Base-by-base conservation (phyloP, 2,888 invertebrate genomes). In the Platerodrilus igneus region DNA sequence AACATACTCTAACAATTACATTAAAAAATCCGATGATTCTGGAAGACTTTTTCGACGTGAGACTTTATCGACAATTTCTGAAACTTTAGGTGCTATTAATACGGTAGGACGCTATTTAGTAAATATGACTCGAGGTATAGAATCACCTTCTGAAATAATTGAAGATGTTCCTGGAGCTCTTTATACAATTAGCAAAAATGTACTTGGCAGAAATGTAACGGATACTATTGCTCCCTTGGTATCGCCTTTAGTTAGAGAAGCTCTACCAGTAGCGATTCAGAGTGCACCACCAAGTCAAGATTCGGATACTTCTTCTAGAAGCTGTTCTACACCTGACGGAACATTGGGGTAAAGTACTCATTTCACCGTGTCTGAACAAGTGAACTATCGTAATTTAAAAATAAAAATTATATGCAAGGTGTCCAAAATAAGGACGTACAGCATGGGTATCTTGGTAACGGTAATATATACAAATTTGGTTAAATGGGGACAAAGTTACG, bases 101-200 rank as follows among this genome's bases (percentile, higher is more conserved):
- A 88, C 89, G 2, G 85, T 91, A 0, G 90, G 90, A 0, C 80
- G 83, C 60, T 87, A 86, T 60, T 74, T 91, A 49, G 86, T 91
- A 1, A 88, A 88, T 56, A 86, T 87, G 75, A 88, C 83, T 0
- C 67, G 80, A 5, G 64, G 66, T 10, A 71, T 67, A 37, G 63
- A 60, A 34, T 53, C 73, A 34, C 67, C 70, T 39, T 48, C 53
- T 16, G 55, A 57, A 37, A 45, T 62, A 31, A 67, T 73, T 2
- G 72, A 76, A 47, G 77, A 77, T 51, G 66, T 87, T 17, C 84
- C 86, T 8, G 77, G 79, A 51, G 87, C 87, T 3, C 69, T 87
- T 28, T 85, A 86, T 60, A 86, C 86, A 0, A 77, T 88, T 41
- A 86, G 86, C 45, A 86, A 86, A 62, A 86, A 86, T 55, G 83